These are phyloP conservation scores for Trichonephila clavipes DNA, from an alignment of 1,140 invertebrate genomes.

Conservation along the genomic window DNA sequence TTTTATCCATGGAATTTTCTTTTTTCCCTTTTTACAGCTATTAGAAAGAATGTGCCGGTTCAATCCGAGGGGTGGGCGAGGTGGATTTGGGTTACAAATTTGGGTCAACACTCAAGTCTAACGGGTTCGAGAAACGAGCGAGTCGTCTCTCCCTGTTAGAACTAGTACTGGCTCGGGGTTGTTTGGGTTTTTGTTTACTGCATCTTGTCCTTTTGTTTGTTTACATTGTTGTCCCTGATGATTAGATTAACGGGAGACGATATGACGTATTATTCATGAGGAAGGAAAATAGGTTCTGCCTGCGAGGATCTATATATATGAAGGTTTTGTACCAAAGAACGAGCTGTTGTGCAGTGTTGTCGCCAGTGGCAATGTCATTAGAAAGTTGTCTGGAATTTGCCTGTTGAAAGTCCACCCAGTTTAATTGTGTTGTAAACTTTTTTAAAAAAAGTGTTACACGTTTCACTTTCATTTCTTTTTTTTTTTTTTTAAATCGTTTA, in stretches of 20 bases:
- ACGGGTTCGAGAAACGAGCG: conserved; percentile 36
- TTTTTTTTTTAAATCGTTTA: too few species aligned
- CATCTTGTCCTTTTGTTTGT: neutral
- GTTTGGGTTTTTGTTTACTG: conserved; percentile 28
- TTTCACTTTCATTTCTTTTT: too few species aligned
- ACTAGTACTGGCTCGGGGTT: conserved; percentile 7
- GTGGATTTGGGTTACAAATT: conserved; percentile 45
- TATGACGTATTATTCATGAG: neutral
- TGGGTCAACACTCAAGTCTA: conserved; percentile 66
- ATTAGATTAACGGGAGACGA: neutral
- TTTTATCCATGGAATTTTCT: conserved; percentile 9
- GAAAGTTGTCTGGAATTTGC: neutral
- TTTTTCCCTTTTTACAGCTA: neutral
- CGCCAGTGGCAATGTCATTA: neutral
- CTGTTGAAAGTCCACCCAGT: too few species aligned
- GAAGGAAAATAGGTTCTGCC: neutral
- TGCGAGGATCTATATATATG: too few species aligned
- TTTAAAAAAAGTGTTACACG: too few species aligned
- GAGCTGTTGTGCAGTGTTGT: neutral
- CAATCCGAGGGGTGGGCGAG: conserved; percentile 8
- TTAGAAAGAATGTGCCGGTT: conserved; percentile 48
- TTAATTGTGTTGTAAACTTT: too few species aligned
- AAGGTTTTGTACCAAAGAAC: neutral
- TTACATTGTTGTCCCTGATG: conserved; percentile 10
- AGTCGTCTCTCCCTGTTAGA: neutral